Conservation (phyloP, 2,797 vertebrate genomes). For the Pygocentrus nattereri region DNA sequence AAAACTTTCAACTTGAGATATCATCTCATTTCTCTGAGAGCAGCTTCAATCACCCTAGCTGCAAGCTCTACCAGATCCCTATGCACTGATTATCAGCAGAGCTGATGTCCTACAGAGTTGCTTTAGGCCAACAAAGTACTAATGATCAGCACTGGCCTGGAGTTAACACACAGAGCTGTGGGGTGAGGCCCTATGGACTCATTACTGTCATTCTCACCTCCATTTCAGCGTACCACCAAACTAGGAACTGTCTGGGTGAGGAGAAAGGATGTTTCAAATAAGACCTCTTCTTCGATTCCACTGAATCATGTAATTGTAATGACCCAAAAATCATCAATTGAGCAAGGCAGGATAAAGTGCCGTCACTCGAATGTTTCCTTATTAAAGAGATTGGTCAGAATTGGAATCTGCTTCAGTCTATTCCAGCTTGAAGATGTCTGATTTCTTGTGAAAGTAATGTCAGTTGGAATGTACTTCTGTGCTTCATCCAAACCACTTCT, state of each 20-base stretch:
- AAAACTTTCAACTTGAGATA: background rate
- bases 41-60: background rate
- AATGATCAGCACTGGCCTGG: conserved; percentile 6
- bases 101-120: background rate
- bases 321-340: background rate
- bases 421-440: background rate
- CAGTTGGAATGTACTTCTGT: background rate
- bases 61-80: background rate
- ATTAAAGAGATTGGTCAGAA: background rate
- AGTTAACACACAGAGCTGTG: background rate
- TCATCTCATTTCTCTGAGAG: background rate
- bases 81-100: background rate
- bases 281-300: background rate
- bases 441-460: background rate
- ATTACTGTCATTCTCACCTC: conserved; percentile 7
- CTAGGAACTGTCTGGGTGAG: background rate
- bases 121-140: background rate
- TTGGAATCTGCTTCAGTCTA: background rate
- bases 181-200: background rate
- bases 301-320: background rate
- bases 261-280: background rate
- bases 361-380: background rate
- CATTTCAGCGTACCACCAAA: background rate
- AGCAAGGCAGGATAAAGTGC: background rate
- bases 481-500: background rate